These are phyloP conservation scores for Thecocarcelia acutangulata DNA, from an alignment of 2,888 invertebrate species.

Conservation along the genomic window DNA sequence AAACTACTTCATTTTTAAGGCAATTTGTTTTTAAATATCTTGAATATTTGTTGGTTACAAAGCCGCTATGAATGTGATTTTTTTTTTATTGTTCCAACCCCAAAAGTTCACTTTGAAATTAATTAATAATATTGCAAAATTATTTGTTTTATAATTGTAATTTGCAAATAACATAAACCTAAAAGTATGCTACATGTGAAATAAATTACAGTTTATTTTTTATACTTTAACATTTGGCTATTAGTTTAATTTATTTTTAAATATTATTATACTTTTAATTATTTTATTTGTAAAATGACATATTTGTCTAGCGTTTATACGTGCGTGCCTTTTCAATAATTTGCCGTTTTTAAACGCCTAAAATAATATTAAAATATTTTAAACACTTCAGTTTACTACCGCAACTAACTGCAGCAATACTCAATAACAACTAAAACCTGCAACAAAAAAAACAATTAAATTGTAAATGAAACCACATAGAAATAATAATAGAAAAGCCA, in stretches of 20 bases:
- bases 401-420: constrained; percentile 46
- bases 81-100: constrained; percentile 7
- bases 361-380: constrained; percentile 52
- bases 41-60: constrained; percentile 18
- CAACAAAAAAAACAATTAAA: constrained; percentile 60
- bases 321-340: not conserved
- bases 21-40: not conserved
- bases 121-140: constrained; percentile 26
- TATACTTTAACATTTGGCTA: not conserved
- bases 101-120: constrained; percentile 36
- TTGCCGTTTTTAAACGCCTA: constrained; percentile 40
- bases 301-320: constrained; percentile 18
- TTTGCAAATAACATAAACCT: constrained; percentile 26
- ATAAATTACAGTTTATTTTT: not conserved
- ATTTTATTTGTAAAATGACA: constrained; percentile 32
- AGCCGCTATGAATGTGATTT: constrained; percentile 11
- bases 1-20: not conserved
- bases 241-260: constrained; percentile 43
- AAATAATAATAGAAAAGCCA: constrained; percentile 64
- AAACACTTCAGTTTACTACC: constrained; percentile 58
- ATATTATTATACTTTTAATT: constrained; percentile 20
- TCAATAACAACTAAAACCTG: constrained; percentile 53
- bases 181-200: constrained; percentile 22
- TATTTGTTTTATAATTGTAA: not conserved
- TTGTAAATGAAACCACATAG: constrained; percentile 67